phyloP scores from a whole-genome alignment of 64 coral and sea anemone genomes.

The Montipora cactus region DNA sequence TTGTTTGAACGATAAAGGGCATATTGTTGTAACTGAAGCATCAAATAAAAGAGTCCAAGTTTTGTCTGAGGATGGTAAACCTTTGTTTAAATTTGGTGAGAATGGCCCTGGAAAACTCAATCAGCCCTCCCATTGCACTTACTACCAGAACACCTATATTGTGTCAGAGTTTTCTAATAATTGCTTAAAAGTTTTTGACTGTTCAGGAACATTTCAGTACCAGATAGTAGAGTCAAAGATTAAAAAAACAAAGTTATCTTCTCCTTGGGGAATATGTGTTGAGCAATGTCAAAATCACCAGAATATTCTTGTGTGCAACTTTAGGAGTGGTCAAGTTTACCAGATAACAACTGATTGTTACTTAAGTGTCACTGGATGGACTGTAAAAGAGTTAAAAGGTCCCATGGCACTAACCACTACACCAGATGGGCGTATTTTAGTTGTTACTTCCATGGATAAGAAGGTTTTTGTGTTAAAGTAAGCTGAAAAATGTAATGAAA shows the following conservation, averaged over 20 bases:
- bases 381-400: background rate
- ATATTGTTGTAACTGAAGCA: background rate
- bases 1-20: background rate
- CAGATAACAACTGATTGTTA: conserved; percentile 28
- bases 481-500: background rate
- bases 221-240: conserved; percentile 15
- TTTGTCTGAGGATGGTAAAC: conserved; percentile 26
- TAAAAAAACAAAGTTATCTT: background rate
- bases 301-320: conserved; percentile 37
- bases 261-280: conserved; percentile 11
- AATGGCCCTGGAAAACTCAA: background rate
- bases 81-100: conserved; percentile 5
- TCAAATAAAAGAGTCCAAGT: conserved; percentile 4
- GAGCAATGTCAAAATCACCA: conserved; percentile 2
- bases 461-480: too few relatives aligned
- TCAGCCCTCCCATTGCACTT: background rate
- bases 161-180: background rate
- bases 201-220: background rate
- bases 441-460: background rate
- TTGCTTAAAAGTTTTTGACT: conserved; percentile 62
- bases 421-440: background rate
- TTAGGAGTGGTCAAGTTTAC: background rate
- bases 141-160: conserved; percentile 4
- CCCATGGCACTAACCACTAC: background rate
- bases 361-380: background rate